Base-by-base conservation (phyloP, 2,113 vertebrate species). In the Channa maculata region DNA sequence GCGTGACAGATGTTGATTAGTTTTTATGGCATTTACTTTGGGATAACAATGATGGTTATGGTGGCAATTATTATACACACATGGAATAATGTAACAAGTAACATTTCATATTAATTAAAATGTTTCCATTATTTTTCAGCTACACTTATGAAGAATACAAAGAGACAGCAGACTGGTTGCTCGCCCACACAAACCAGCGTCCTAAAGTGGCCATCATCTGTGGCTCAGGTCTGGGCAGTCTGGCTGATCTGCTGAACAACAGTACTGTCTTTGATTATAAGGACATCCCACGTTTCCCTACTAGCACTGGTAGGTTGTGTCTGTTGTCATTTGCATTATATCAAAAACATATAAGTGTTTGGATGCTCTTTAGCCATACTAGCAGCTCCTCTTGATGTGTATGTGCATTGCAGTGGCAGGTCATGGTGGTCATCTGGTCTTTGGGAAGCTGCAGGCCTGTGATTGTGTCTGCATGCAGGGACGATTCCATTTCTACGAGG, bases 131-230 rank as follows among this genome's bases (percentile, higher is more conserved):
- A 1, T 48, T 54, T 24, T 71, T 50, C 52, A 93, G 89, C 6
- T 90, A 74, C 79, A 93, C 69, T n/a, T 94, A 89, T 80, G 91
- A 94, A 4, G 80, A 94, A 0, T 94, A 86, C 75, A 87, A 87
- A 68, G 77, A 93, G 70, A 94, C 95, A 14, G 92, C 92, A 12
- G 91, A 95, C 34, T 95, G 94, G 94, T 67, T 95, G 52, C 38
- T 92, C 55, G 48, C 38, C n/a, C 52, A 62, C 0, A 92, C 84
- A 10, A 0, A 88, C 8, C 78, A 84, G 46, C 82, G 63, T 36
- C 95, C 95, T 0, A 92, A 88, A 76, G 81, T 93, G 0, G 96
- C 95, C 66, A 94, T 96, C 64, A 87, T 96, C 90, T 96, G 96
- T 0, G 95, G 95, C 0, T 96, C 96, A 0, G 96, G 96, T 5